Conservation (phyloP, 2,797 vertebrate genomes). For the Nannoperca obscura region DNA sequence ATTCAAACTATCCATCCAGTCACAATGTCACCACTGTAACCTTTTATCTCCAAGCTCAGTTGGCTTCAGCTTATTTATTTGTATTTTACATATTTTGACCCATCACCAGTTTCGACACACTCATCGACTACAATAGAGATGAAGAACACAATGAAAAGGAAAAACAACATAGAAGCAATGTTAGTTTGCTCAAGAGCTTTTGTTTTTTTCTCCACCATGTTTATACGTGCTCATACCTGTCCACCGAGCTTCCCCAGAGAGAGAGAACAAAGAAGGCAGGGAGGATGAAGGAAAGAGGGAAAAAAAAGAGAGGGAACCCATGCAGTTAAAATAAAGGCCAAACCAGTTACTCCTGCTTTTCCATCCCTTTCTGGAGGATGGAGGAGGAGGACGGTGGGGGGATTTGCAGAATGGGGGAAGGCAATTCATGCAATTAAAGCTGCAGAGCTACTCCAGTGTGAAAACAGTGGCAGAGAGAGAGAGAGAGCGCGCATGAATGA, state of each 20-base stretch:
- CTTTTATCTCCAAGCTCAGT: not conserved
- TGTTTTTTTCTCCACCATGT: slow-evolving; percentile 31
- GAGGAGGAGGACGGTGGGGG: slow-evolving; percentile 45
- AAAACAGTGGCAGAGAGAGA: slow-evolving; percentile 13
- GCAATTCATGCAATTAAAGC: slow-evolving; percentile 51
- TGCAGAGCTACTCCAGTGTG: not conserved
- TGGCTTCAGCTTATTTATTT: slow-evolving; percentile 33
- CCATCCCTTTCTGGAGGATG: slow-evolving; percentile 57
- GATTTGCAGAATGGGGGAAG: slow-evolving; percentile 31
- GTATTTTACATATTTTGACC: slow-evolving; percentile 23
- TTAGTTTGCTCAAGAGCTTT: slow-evolving; percentile 37
- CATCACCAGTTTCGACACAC: slow-evolving; percentile 54
- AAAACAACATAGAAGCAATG: slow-evolving; percentile 2
- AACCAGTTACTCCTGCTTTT: slow-evolving; percentile 87
- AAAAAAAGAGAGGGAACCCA: slow-evolving; percentile 43
- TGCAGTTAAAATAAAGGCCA: slow-evolving; percentile 64
- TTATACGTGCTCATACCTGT: slow-evolving; percentile 70
- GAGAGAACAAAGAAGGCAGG: slow-evolving; percentile 54
- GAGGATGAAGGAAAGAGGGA: slow-evolving; percentile 45
- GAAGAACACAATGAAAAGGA: slow-evolving; percentile 17
- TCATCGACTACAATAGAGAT: slow-evolving; percentile 36
- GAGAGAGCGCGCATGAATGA: slow-evolving; percentile 7
- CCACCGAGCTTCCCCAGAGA: slow-evolving; percentile 40
- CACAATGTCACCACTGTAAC: not conserved
- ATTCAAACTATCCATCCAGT: slow-evolving; percentile 2